Base-by-base conservation (phyloP, 2,113 vertebrate species). In the Tylochromis polylepis region DNA sequence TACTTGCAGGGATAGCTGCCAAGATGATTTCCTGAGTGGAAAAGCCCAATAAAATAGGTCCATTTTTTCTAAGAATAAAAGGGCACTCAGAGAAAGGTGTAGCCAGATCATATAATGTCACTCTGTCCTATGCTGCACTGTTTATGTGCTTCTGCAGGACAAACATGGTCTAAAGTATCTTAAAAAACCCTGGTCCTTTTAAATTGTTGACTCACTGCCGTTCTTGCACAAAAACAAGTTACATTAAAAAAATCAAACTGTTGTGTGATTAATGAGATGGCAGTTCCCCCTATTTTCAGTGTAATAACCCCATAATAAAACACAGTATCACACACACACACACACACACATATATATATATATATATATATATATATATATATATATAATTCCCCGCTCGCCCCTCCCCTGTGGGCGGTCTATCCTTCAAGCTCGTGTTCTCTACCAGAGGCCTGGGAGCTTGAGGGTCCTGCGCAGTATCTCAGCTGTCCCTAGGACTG, bases 191-290 rank as follows among this genome's bases (percentile, higher is more conserved):
- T 27, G 41, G 14, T 16, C 5, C 67, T 72, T 90, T 60, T 49
- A n/a, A n/a, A 62, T 29, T 86, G 60, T 67, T 75, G 70, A 78
- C 75, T 79, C 16, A 31, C 46, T 51, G 24, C 43, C 43, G 31
- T 51, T 75, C 58, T 75, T 60, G 43, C 72, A 86, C 79, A 65
- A 92, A 80, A 62, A 75, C 81, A 82, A 85, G 86, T 20, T 75
- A 43, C 70, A 77, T 51, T 77, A 38, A 38, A 58, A 83, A 62
- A 2, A 65, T 27, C 15, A 55, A 85, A 56, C 27, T 59, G 51
- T 5, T 51, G 16, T 24, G 18, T 79, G 27, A 89, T 70, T 87
- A 41, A 83, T 85, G 56, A 51, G 38, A 77, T 53, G n/a, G 53
- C 57, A 5, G 14, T 62, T 67, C 9, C 8, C 24, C 43, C 20